phyloP scores from a whole-genome alignment of 2,888 invertebrate species.

The Philaethria dido region DNA sequence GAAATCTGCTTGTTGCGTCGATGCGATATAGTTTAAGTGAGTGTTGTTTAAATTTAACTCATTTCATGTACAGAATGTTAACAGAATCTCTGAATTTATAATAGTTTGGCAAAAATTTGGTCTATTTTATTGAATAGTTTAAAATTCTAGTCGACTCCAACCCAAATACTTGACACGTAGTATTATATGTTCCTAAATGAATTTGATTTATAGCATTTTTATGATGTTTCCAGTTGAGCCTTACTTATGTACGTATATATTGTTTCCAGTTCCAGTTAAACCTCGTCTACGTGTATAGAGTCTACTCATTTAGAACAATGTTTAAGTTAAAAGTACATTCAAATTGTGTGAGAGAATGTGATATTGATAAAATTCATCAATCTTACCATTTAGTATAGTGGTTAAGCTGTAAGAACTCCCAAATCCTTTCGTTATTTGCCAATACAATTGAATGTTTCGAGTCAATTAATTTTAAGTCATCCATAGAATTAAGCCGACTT shows the following conservation, averaged over 20 bases:
- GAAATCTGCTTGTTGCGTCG: slow-evolving; percentile 77
- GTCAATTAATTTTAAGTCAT: slow-evolving; percentile 84
- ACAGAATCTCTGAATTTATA: slow-evolving; percentile 52
- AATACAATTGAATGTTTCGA: slow-evolving; percentile 66
- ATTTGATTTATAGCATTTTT: slow-evolving; percentile 53
- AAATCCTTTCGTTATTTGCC: slow-evolving; percentile 59
- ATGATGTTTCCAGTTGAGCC: slow-evolving; percentile 53
- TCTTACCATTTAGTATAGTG: slow-evolving; percentile 64
- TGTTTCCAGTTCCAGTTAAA: no score
- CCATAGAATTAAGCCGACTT: slow-evolving; percentile 71
- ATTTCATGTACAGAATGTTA: slow-evolving; percentile 53
- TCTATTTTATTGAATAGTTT: slow-evolving; percentile 49
- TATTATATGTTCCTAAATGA: slow-evolving; percentile 72
- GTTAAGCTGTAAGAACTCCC: slow-evolving; percentile 61
- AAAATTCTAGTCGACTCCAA: slow-evolving; percentile 76
- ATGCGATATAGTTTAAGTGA: slow-evolving; percentile 69
- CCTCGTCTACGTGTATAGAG: slow-evolving; percentile 62
- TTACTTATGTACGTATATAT: slow-evolving; percentile 59
- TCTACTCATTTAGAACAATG: slow-evolving; percentile 64
- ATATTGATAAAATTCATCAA: slow-evolving; percentile 61
- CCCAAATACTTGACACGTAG: slow-evolving; percentile 70
- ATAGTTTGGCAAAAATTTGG: slow-evolving; percentile 56
- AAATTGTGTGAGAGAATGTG: slow-evolving; percentile 72
- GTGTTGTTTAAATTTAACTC: slow-evolving; percentile 47
- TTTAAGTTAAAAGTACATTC: slow-evolving; percentile 59